A percentile compares a stretch with the other conserved stretches of the same genome.
phyloP scores from a whole-genome alignment of 2,113 vertebrate genomes.

The Genyomyrus donnyi region DNA sequence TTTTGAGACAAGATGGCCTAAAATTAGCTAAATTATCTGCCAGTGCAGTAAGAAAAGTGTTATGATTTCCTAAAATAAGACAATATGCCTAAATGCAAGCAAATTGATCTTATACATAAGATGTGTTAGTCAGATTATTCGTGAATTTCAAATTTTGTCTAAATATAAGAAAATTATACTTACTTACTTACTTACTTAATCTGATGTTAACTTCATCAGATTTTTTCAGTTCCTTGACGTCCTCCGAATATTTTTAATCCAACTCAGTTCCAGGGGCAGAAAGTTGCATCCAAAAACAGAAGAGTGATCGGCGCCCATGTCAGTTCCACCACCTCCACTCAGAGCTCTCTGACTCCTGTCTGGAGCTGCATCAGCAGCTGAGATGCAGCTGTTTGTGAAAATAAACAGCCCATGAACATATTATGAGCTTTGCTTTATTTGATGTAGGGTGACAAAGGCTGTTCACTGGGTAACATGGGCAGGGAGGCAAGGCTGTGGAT shows the following conservation, averaged over 20 bases:
- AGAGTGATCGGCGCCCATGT: neutral
- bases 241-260: neutral
- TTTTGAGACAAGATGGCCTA: no score
- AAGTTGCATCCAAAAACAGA: neutral
- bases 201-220: neutral
- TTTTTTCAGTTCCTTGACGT: neutral
- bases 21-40: no score
- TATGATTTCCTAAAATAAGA: no score
- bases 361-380: neutral
- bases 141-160: no score
- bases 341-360: neutral
- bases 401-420: neutral
- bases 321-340: neutral
- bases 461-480: neutral
- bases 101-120: no score
- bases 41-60: no score
- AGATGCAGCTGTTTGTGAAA: neutral
- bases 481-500: neutral
- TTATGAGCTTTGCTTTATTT: neutral
- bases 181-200: no score
- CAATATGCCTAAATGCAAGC: no score
- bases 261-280: neutral
- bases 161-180: no score
- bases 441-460: neutral
- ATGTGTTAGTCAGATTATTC: no score